Percentiles rank a stretch among this genome's conserved stretches.
Conservation (phyloP, 2,797 vertebrate genomes). For the Eidolon dupreanum region DNA sequence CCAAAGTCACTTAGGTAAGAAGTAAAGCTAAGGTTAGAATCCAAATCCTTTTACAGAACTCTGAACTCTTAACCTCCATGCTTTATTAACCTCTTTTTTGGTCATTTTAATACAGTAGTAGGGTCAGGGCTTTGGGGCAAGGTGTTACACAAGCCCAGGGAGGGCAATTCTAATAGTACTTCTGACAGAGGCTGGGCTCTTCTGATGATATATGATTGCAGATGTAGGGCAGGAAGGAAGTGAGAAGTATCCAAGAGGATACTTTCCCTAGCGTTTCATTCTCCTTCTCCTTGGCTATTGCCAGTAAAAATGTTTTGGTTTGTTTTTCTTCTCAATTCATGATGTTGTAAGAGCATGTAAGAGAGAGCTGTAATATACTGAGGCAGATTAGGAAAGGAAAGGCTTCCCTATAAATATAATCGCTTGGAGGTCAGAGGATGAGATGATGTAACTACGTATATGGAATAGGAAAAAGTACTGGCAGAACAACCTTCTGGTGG, state of each 20-base stretch:
- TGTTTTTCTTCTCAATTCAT: neutral
- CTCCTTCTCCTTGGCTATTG: neutral
- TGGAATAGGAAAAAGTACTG: fast-evolving
- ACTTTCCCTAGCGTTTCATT: neutral
- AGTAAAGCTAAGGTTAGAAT: neutral
- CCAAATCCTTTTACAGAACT: neutral
- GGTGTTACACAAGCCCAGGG: neutral
- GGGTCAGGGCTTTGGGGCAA: neutral
- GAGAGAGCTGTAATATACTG: neutral
- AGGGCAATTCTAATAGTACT: neutral
- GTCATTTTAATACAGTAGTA: neutral
- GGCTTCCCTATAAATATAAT: neutral
- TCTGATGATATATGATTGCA: neutral
- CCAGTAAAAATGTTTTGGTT: neutral
- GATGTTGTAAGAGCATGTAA: neutral
- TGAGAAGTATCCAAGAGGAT: neutral
- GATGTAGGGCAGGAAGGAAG: neutral
- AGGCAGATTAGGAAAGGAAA: neutral
- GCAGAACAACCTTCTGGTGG: neutral
- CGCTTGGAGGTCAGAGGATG: neutral
- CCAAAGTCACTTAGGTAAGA: neutral
- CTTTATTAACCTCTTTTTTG: neutral
- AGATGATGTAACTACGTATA: neutral
- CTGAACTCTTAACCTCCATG: neutral
- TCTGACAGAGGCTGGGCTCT: neutral